Percentiles rank a stretch among this genome's conserved stretches.
Evolutionary conservation across 2,113 vertebrate genomes (phyloP).

Genomic region (Thunnus thynnus): DNA sequence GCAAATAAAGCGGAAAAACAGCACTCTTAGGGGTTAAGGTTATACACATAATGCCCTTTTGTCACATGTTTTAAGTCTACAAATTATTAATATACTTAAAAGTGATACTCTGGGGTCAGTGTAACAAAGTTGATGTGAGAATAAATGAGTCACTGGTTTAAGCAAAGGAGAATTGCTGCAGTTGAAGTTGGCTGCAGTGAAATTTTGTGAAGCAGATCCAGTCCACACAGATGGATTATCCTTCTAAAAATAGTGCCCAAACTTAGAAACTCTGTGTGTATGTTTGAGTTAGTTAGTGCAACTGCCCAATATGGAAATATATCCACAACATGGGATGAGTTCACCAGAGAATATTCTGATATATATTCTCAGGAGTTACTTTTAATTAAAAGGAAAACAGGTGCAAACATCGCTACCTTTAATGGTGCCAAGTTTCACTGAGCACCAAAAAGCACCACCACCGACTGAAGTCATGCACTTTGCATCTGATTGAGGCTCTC

Average conservation of each 20-base stretch:
- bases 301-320: background rate
- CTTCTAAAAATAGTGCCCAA: background rate
- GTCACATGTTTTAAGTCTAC: background rate
- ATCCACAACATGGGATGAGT: background rate
- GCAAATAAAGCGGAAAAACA: background rate
- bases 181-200: background rate
- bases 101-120: background rate
- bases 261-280: background rate
- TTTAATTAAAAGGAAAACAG: background rate
- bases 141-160: background rate
- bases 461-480: slow-evolving; percentile 1
- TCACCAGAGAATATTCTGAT: background rate
- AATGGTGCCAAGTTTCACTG: background rate
- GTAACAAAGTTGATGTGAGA: background rate
- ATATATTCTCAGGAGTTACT: background rate
- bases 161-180: background rate
- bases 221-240: background rate
- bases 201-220: background rate
- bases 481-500: slow-evolving; percentile 17
- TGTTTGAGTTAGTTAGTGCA: background rate
- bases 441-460: background rate
- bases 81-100: background rate
- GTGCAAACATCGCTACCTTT: background rate
- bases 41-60: background rate
- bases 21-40: background rate